These are phyloP conservation scores for Aphodius granarius DNA, from an alignment of 2,888 invertebrate genomes.

Conservation along the genomic window DNA sequence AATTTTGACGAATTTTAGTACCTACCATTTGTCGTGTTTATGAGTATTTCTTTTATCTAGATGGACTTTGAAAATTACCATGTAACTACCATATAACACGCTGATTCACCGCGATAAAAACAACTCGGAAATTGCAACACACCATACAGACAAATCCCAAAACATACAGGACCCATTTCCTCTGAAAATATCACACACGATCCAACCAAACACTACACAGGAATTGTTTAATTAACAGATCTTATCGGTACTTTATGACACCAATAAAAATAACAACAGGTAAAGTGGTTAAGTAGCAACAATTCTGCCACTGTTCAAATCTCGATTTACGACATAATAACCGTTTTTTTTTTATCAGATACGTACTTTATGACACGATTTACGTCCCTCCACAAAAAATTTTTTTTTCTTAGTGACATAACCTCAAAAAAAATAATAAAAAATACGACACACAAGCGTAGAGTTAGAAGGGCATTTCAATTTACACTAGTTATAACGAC, in stretches of 20 bases:
- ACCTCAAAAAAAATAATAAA: conserved; percentile 28
- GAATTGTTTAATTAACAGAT: background rate
- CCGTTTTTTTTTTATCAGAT: background rate
- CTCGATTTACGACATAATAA: background rate
- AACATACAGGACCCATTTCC: background rate
- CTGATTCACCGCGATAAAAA: background rate
- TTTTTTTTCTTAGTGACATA: conserved; percentile 21
- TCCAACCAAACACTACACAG: background rate
- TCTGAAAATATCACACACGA: too few relatives aligned
- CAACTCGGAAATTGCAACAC: background rate
- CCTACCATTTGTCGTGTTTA: too few relatives aligned
- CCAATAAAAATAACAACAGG: background rate
- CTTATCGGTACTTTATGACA: background rate
- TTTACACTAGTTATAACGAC: conserved; percentile 44
- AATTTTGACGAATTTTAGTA: too few relatives aligned
- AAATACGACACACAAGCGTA: background rate
- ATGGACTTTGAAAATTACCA: too few relatives aligned
- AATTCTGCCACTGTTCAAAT: background rate
- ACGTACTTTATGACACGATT: background rate
- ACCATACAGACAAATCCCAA: background rate
- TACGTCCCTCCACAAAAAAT: background rate
- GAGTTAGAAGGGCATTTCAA: conserved; percentile 46
- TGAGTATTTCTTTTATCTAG: too few relatives aligned
- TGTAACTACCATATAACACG: too few relatives aligned
- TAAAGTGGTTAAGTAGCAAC: background rate